These are phyloP conservation scores for Falco punctatus DNA, from an alignment of 2,113 vertebrate genomes.

Conservation along the genomic window DNA sequence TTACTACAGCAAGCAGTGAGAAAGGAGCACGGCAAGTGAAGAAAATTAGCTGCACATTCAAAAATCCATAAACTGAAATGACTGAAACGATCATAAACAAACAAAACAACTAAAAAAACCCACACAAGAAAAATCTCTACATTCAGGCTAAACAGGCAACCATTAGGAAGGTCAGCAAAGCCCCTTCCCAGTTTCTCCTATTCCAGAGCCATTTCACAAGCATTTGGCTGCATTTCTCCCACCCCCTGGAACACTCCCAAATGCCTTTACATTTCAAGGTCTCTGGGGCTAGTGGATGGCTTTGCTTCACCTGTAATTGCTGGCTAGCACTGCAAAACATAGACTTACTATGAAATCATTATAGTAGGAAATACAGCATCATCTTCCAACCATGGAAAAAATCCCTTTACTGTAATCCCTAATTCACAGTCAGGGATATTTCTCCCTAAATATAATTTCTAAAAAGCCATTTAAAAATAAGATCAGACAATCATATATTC, in stretches of 20 bases:
- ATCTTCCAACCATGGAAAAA: conserved; percentile 8
- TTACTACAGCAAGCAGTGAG: not conserved
- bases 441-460: not conserved
- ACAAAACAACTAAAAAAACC: not conserved
- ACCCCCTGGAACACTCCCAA: not conserved
- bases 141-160: not conserved
- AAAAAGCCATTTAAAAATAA: conserved; percentile 5
- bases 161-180: not conserved
- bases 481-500: not conserved
- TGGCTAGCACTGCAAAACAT: conserved; percentile 6
- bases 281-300: not conserved
- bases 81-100: not conserved
- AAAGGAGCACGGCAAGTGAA: rapidly evolving
- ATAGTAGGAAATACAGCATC: conserved; percentile 10
- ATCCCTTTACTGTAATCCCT: not conserved
- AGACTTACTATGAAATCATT: not conserved
- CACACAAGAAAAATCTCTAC: not conserved
- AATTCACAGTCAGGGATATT: conserved; percentile 25
- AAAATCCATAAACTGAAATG: not conserved
- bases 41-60: not conserved
- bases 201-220: not conserved
- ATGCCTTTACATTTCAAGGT: not conserved
- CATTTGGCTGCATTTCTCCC: not conserved
- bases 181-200: not conserved
- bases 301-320: conserved; percentile 33